phyloP scores from a whole-genome alignment of 2,113 vertebrate genomes.

The Callospermophilus lateralis region DNA sequence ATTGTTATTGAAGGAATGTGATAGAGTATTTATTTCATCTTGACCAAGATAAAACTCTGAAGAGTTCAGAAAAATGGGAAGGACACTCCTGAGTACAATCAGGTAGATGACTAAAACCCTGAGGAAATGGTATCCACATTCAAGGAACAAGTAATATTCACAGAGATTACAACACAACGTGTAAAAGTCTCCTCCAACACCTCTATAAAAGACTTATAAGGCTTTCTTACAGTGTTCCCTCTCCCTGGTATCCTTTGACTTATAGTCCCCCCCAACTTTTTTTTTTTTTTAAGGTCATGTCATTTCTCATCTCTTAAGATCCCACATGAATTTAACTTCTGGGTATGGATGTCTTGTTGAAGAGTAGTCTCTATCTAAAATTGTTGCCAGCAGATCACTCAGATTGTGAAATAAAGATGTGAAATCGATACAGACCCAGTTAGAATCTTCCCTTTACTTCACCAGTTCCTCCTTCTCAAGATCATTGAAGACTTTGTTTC shows the following conservation, averaged over 20 bases:
- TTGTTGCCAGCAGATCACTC: background rate
- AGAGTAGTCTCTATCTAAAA: background rate
- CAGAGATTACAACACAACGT: background rate
- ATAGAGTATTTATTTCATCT: background rate
- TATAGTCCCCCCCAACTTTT: too few species aligned
- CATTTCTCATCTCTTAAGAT: background rate
- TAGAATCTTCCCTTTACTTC: background rate
- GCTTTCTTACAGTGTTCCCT: background rate
- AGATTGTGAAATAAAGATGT: background rate
- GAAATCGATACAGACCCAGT: background rate
- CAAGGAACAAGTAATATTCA: background rate
- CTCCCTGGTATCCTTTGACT: background rate
- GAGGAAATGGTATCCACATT: background rate
- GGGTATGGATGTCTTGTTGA: background rate
- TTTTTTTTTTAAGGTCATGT: constrained; percentile 5
- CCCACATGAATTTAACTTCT: background rate
- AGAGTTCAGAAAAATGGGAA: background rate
- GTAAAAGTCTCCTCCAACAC: background rate
- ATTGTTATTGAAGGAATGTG: background rate
- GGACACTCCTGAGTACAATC: background rate
- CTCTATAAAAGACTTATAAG: background rate
- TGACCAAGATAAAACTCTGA: background rate
- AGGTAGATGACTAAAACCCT: background rate
- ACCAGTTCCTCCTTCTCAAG: background rate
- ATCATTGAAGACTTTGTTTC: background rate